Evolutionary conservation across 2,888 invertebrate species (phyloP).

Genomic region (Siphonodentalium dalli): DNA sequence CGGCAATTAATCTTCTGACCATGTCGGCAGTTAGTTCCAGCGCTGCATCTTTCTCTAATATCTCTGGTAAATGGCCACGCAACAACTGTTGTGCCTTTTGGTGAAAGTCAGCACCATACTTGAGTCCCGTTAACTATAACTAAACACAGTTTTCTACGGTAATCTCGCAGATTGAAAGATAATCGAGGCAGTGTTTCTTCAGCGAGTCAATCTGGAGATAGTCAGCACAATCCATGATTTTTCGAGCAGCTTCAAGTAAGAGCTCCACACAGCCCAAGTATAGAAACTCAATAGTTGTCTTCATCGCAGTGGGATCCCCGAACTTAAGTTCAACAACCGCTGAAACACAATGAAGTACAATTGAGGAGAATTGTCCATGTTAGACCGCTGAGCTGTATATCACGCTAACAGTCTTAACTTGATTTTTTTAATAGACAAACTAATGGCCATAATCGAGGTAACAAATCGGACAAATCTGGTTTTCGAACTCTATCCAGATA

Average conservation of each 20-base stretch:
- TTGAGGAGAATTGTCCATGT: too few species aligned
- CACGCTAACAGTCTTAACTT: too few species aligned
- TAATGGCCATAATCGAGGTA: too few species aligned
- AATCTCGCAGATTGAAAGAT: constrained; percentile 32
- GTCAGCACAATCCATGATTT: constrained; percentile 45
- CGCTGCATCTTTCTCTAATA: constrained; percentile 38
- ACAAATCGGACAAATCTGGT: too few species aligned
- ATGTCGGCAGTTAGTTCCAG: constrained; percentile 43
- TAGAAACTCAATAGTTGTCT: constrained; percentile 41
- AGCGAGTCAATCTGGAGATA: constrained; percentile 48
- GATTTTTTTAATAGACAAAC: too few species aligned
- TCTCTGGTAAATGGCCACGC: constrained; percentile 40
- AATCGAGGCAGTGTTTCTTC: constrained; percentile 37
- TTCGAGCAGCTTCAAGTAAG: constrained; percentile 30
- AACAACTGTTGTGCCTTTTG: constrained; percentile 37
- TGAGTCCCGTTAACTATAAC: constrained; percentile 38
- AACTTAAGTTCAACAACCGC: constrained; percentile 35
- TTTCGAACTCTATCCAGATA: too few species aligned
- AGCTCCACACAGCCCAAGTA: constrained; percentile 40
- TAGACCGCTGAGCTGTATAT: too few species aligned
- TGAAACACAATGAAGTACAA: too few species aligned
- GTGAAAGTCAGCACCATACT: constrained; percentile 46
- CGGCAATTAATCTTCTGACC: constrained; percentile 34
- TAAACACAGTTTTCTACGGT: constrained; percentile 42
- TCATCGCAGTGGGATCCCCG: constrained; percentile 36